These are phyloP conservation scores for Ethmia dodecea DNA, from an alignment of 2,888 invertebrate genomes.

Conservation along the genomic window DNA sequence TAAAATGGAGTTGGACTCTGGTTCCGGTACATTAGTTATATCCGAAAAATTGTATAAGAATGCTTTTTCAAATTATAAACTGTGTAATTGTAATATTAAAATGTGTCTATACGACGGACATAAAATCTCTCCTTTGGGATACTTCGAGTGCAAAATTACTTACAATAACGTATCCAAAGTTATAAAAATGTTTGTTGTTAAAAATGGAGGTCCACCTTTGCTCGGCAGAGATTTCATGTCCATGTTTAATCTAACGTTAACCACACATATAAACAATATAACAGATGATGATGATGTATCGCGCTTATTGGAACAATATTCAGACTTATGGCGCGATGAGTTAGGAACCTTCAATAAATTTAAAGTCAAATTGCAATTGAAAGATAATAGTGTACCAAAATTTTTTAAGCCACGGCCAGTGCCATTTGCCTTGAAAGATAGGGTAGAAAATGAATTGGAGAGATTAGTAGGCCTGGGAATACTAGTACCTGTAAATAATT, in stretches of 20 bases:
- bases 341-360: constrained; percentile 19
- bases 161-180: constrained; percentile 9
- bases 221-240: constrained; percentile 18
- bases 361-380: constrained; percentile 14
- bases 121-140: constrained; percentile 20
- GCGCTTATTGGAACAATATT: constrained; percentile 3
- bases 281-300: not conserved
- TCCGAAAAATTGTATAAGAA: constrained; percentile 13
- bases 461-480: constrained; percentile 20
- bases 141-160: constrained; percentile 6
- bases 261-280: not conserved
- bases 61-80: constrained; percentile 6
- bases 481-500: constrained; percentile 18
- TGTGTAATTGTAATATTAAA: constrained; percentile 12
- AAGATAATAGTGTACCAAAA: constrained; percentile 14
- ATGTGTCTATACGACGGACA: constrained; percentile 24
- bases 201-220: constrained; percentile 20
- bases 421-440: constrained; percentile 24
- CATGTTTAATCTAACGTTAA: constrained; percentile 11
- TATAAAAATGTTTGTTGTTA: constrained; percentile 19
- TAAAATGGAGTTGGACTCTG: constrained; percentile 19
- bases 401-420: constrained; percentile 24
- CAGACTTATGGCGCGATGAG: constrained; percentile 16
- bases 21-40: constrained; percentile 18
- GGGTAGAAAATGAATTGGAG: constrained; percentile 23